Evolutionary conservation across 2,797 vertebrate species (phyloP).

Genomic region (Gymnothorax javanicus): DNA sequence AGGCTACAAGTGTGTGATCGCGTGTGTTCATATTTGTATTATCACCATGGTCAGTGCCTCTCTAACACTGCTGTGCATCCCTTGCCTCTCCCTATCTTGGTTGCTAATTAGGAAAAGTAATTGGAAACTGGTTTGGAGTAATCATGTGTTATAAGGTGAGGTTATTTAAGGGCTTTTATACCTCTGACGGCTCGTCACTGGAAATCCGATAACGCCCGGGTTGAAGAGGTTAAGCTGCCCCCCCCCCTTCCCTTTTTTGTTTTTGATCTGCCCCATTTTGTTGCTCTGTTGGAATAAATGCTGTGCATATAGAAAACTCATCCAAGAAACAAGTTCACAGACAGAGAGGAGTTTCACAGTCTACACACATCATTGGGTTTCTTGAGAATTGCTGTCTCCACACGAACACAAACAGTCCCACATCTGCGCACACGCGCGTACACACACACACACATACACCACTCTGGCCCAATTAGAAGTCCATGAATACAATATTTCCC

Average conservation of each 20-base stretch:
- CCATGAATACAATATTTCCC: slow-evolving; percentile 2
- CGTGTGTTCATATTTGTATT: no score
- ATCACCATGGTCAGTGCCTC: no score
- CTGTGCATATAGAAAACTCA: neutral
- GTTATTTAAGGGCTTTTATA: no score
- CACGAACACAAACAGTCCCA: neutral
- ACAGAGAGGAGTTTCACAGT: neutral
- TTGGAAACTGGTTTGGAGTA: no score
- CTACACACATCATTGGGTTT: neutral
- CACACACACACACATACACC: neutral
- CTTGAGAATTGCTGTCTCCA: neutral
- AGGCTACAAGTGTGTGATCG: no score
- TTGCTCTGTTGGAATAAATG: neutral
- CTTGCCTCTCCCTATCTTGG: no score
- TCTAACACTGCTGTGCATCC: no score
- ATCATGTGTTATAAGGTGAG: no score
- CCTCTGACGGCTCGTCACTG: no score
- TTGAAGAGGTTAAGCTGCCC: no score
- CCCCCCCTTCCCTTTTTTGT: neutral
- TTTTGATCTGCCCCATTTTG: neutral
- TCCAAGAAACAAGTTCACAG: neutral
- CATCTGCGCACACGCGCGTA: neutral
- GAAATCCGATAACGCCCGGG: no score
- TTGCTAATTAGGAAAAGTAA: no score
- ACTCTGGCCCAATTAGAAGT: neutral